Evolutionary conservation across 2,113 vertebrate genomes (phyloP).

Genomic region (Melanerpes aurifrons): DNA sequence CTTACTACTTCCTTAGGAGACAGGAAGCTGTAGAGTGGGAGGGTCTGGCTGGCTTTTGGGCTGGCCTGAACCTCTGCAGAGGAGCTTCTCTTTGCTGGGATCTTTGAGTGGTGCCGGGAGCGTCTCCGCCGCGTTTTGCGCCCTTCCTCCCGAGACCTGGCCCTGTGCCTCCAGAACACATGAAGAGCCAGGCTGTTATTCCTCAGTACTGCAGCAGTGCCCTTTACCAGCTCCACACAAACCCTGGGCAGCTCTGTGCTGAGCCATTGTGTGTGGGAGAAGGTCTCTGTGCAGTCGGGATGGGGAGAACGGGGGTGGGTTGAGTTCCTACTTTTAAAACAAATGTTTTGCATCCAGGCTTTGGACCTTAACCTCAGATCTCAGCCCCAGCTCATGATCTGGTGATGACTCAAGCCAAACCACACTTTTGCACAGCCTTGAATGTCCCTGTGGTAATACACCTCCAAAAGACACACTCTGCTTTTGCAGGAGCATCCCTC

Average conservation of each 20-base stretch:
- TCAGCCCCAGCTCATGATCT: neutral
- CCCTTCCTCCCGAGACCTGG: constrained; percentile 78
- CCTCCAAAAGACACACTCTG: neutral
- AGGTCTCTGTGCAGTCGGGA: neutral
- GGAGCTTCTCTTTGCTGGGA: constrained; percentile 57
- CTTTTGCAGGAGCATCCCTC: neutral
- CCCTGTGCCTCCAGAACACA: constrained; percentile 76
- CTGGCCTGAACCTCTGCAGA: constrained; percentile 70
- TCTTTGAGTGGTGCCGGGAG: constrained; percentile 66
- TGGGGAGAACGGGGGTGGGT: neutral
- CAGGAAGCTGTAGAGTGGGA: constrained; percentile 81
- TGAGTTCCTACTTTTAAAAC: neutral
- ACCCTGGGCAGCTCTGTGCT: neutral
- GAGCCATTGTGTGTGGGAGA: fast-evolving
- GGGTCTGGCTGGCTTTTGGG: constrained; percentile 66
- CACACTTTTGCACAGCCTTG: neutral
- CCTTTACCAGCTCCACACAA: neutral
- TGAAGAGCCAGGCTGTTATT: constrained; percentile 9
- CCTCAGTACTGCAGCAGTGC: neutral
- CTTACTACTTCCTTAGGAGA: constrained; percentile 89
- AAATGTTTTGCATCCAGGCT: neutral
- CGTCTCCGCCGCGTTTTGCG: constrained; percentile 66
- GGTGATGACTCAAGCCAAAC: neutral
- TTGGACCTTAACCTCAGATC: neutral
- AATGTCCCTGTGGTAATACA: neutral